phyloP scores from a whole-genome alignment of 2,113 vertebrate species.

The Oostethus manadensis region DNA sequence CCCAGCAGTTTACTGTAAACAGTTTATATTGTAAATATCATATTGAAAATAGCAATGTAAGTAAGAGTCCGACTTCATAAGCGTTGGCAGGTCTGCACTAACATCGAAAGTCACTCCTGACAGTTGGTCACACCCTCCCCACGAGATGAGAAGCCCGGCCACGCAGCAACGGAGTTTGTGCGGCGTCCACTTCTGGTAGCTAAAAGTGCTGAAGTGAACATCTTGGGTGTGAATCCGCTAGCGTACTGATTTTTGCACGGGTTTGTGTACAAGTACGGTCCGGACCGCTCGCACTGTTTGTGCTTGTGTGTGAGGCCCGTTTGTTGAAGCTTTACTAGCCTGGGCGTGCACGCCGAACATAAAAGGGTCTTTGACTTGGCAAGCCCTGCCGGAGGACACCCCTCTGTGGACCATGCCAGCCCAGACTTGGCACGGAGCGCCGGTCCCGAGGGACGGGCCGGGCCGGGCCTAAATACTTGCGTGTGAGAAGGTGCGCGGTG shows the following conservation, averaged over 20 bases:
- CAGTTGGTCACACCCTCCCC: too few species aligned
- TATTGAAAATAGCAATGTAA: too few species aligned
- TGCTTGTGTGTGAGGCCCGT: slow-evolving; percentile 39
- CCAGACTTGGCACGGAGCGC: slow-evolving; percentile 80
- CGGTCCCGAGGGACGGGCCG: slow-evolving; percentile 72
- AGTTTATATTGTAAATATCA: too few species aligned
- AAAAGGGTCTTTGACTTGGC: slow-evolving; percentile 80
- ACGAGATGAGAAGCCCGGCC: too few species aligned
- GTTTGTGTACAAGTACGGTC: slow-evolving; percentile 35
- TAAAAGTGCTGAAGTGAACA: slow-evolving; percentile 34
- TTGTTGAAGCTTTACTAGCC: slow-evolving; percentile 64
- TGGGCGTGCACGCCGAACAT: slow-evolving; percentile 66
- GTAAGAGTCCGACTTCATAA: too few species aligned
- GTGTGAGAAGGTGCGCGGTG: slow-evolving; percentile 19
- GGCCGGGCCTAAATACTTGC: slow-evolving; percentile 67
- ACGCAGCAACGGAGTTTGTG: slow-evolving; percentile 44
- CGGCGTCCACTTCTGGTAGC: slow-evolving; percentile 40
- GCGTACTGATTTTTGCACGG: slow-evolving; percentile 22
- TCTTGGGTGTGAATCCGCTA: slow-evolving; percentile 24
- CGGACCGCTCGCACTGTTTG: slow-evolving; percentile 52
- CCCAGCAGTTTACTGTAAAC: not conserved
- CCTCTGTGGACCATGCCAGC: slow-evolving; percentile 82
- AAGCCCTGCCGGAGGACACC: slow-evolving; percentile 79
- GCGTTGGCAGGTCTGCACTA: too few species aligned
- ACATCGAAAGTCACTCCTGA: too few species aligned